These are phyloP conservation scores for Menidia menidia DNA, from an alignment of 2,797 vertebrate species.

Conservation along the genomic window DNA sequence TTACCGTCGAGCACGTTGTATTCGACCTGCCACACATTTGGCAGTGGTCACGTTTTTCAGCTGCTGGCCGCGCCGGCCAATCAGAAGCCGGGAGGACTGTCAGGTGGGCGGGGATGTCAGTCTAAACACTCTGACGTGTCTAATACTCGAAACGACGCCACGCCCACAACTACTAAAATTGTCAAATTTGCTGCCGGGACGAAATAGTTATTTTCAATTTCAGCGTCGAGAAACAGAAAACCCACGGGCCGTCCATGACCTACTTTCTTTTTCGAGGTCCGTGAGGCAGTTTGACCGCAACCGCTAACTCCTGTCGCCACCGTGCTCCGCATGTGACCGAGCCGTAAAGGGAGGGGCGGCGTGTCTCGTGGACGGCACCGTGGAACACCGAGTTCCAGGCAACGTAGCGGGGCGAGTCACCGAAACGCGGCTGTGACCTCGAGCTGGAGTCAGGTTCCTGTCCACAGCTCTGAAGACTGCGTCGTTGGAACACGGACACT, in stretches of 20 bases:
- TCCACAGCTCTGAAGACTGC: not conserved
- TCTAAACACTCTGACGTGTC: constrained; percentile 28
- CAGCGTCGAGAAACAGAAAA: not conserved
- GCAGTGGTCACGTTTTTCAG: constrained; percentile 77
- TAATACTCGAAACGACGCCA: not conserved
- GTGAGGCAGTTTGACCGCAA: not conserved
- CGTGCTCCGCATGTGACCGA: constrained; percentile 63
- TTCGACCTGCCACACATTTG: constrained; percentile 61
- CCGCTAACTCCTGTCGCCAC: constrained; percentile 13
- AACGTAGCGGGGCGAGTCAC: constrained; percentile 8
- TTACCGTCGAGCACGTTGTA: constrained; percentile 66
- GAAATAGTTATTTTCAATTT: not conserved
- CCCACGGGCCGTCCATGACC: accelerated
- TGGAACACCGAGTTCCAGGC: constrained; percentile 61
- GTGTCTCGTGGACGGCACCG: constrained; percentile 78
- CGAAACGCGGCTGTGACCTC: not conserved
- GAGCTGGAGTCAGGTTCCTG: not conserved
- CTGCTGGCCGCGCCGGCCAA: constrained; percentile 67
- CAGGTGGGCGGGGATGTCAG: constrained; percentile 31
- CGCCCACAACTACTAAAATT: constrained; percentile 63
- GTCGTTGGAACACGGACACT: not conserved
- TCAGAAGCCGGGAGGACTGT: constrained; percentile 20
- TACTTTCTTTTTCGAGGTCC: accelerated
- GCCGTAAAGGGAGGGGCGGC: constrained; percentile 50
- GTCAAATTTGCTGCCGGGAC: constrained; percentile 5